Conservation (phyloP, 2,797 vertebrate species). For the Centropyge bicolor region DNA sequence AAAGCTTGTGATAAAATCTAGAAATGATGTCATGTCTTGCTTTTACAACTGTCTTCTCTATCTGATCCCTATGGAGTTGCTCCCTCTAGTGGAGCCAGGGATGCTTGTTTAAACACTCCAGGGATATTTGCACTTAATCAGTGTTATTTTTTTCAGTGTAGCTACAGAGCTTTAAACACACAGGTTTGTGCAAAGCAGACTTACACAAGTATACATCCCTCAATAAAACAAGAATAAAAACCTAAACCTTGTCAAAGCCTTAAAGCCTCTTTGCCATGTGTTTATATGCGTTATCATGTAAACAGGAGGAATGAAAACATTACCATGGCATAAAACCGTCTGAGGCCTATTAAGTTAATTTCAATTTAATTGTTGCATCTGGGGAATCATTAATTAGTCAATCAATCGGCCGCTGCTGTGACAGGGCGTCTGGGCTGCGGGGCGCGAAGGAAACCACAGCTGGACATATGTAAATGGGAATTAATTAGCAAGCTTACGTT, state of each 20-base stretch:
- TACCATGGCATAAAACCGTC: slow-evolving; percentile 50
- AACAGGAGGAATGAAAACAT: slow-evolving; percentile 77
- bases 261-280: slow-evolving; percentile 28
- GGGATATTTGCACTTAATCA: slow-evolving; percentile 11
- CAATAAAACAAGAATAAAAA: slow-evolving; percentile 14
- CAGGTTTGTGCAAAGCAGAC: slow-evolving; percentile 3
- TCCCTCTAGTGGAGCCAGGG: slow-evolving; percentile 79
- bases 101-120: slow-evolving; percentile 29
- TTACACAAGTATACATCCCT: background rate
- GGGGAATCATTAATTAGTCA: slow-evolving; percentile 86
- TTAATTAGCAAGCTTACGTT: slow-evolving; percentile 84
- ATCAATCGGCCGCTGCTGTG: slow-evolving; percentile 75
- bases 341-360: slow-evolving; percentile 78
- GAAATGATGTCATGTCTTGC: slow-evolving; percentile 5
- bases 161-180: slow-evolving; percentile 18
- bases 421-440: slow-evolving; percentile 70
- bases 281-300: slow-evolving; percentile 65
- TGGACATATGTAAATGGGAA: slow-evolving; percentile 85
- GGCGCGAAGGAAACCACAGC: slow-evolving; percentile 79
- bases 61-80: slow-evolving; percentile 73
- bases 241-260: slow-evolving; percentile 1
- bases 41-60: slow-evolving; percentile 21
- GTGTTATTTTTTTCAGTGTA: background rate
- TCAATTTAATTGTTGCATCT: slow-evolving; percentile 82
- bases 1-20: slow-evolving; percentile 1